Evolutionary conservation across 92 coral and sea anemone genomes (phyloP).

Genomic region (Bergia sp.): DNA sequence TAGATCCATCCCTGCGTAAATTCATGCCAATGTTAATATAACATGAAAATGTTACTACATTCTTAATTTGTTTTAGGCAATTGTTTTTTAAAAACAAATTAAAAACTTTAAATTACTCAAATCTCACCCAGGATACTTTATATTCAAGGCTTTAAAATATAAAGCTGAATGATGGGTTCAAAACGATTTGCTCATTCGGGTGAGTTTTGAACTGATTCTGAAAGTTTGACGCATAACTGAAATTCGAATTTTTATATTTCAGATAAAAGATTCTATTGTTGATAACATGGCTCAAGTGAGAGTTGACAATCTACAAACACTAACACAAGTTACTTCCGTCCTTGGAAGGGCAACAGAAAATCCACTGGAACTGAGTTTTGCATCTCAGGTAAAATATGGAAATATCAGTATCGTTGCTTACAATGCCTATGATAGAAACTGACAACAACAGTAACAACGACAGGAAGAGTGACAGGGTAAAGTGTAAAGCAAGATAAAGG

Average conservation of each 20-base stretch:
- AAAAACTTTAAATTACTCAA: no score
- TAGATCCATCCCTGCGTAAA: no score
- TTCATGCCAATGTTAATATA: no score
- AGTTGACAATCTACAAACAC: constrained; percentile 70
- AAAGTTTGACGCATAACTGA: background rate
- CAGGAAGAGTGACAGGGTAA: constrained; percentile 22
- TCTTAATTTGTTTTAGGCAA: no score
- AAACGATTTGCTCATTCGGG: background rate
- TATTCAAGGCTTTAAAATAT: no score
- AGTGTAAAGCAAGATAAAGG: no score
- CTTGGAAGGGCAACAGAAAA: constrained; percentile 80
- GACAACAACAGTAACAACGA: background rate
- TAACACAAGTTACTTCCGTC: constrained; percentile 84
- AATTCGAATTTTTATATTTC: background rate
- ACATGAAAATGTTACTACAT: no score
- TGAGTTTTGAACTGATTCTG: background rate
- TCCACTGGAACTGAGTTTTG: constrained; percentile 64
- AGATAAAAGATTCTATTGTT: constrained; percentile 69
- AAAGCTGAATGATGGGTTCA: background rate
- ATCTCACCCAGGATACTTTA: no score
- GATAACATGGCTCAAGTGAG: constrained; percentile 57
- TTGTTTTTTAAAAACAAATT: no score
- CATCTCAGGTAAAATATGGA: constrained; percentile 55
- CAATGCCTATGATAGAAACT: no score
- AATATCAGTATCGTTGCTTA: constrained; percentile 48